phyloP scores from a whole-genome alignment of 2,888 invertebrate species.

The Ophion obscuratus region DNA sequence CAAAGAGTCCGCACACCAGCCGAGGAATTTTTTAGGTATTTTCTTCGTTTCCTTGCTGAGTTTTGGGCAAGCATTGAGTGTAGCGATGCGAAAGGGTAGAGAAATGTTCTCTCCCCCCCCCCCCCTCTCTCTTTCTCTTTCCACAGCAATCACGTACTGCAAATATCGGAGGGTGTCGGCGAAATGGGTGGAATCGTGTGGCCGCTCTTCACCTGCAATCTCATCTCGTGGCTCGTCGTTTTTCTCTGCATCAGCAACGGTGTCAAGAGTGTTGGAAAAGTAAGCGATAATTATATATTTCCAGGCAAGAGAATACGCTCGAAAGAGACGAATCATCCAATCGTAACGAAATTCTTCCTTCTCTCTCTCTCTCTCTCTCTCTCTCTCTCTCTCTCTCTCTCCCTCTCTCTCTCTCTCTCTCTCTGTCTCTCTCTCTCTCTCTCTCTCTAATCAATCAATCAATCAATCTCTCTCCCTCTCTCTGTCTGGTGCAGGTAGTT shows the following conservation, averaged over 20 bases:
- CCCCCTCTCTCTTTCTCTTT: neutral
- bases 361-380: too few species aligned
- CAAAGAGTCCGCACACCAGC: conserved; percentile 88
- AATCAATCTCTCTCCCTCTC: conserved; percentile 36
- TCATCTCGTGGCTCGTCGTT: conserved; percentile 92
- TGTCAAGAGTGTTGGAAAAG: conserved; percentile 94
- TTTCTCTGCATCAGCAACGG: conserved; percentile 95
- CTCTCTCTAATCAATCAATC: too few species aligned
- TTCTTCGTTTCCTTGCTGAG: conserved; percentile 57
- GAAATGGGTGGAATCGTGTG: conserved; percentile 92
- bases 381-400: too few species aligned
- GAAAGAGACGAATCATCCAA: conserved; percentile 32
- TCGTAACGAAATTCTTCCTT: conserved; percentile 37
- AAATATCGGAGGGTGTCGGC: conserved; percentile 90
- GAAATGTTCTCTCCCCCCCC: too few species aligned
- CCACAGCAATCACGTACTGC: conserved; percentile 90
- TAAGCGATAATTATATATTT: conserved; percentile 76
- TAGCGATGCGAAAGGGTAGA: too few species aligned
- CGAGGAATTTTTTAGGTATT: conserved; percentile 94
- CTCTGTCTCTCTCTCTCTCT: conserved; percentile 45
- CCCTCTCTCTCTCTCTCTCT: too few species aligned
- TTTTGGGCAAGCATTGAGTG: neutral
- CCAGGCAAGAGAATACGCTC: neutral
- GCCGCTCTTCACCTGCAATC: conserved; percentile 91
- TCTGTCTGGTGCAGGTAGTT: conserved; percentile 85